Evolutionary conservation across 1,140 invertebrate genomes (phyloP).

Genomic region (Druon quercuslanigerum): DNA sequence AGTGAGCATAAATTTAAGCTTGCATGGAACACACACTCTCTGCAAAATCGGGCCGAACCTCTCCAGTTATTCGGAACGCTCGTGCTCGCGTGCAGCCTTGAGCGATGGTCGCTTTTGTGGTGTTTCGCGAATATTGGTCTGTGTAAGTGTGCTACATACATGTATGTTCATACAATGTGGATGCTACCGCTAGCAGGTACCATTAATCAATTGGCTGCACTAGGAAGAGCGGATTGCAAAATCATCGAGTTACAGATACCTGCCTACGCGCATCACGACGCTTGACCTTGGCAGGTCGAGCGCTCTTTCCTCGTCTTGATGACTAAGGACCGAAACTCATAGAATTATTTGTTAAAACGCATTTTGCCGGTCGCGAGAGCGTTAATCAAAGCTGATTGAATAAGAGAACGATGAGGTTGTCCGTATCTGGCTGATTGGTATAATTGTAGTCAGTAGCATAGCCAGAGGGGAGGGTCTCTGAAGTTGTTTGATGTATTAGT

Average conservation of each 20-base stretch:
- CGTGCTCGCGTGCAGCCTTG: conserved; percentile 12
- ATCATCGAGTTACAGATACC: conserved; percentile 59
- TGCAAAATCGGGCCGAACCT: background rate
- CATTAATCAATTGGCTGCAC: conserved; percentile 62
- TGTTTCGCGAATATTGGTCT: background rate
- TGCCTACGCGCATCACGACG: conserved; percentile 41
- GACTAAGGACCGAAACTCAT: background rate
- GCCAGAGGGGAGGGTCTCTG: too few relatives aligned
- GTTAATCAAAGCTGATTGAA: background rate
- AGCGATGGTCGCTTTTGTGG: conserved; percentile 13
- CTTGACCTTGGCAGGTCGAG: conserved; percentile 60
- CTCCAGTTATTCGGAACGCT: conserved; percentile 18
- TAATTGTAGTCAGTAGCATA: background rate
- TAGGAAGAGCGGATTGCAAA: conserved; percentile 63
- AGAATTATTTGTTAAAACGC: background rate
- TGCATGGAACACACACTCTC: conserved; percentile 9
- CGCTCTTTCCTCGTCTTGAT: conserved; percentile 45
- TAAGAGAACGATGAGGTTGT: background rate
- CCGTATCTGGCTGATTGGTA: background rate
- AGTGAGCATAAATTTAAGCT: conserved; percentile 14
- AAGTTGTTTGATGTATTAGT: too few relatives aligned
- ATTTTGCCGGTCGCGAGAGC: background rate
- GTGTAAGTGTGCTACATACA: too few relatives aligned
- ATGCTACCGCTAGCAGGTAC: conserved; percentile 27
- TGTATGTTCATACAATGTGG: background rate